phyloP scores from a whole-genome alignment of 2,888 invertebrate species.

The Nesidiocoris tenuis region DNA sequence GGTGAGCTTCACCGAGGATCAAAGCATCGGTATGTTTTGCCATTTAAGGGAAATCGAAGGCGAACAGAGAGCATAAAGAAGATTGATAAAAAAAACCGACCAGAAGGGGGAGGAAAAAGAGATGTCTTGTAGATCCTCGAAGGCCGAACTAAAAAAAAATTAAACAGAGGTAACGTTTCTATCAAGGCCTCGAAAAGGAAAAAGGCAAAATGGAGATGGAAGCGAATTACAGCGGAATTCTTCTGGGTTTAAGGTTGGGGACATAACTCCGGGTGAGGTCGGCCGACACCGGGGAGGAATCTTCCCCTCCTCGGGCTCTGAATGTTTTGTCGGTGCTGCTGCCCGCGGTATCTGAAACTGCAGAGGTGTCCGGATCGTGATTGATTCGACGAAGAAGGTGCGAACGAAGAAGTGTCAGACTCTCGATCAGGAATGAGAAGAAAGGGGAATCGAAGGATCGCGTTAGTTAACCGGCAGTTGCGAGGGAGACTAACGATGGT shows the following conservation, averaged over 20 bases:
- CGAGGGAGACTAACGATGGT: neutral
- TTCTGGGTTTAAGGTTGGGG: conserved; percentile 6
- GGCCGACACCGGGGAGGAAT: neutral
- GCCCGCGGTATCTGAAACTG: neutral
- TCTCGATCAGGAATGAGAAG: conserved; percentile 3
- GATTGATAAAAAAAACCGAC: conserved; percentile 14
- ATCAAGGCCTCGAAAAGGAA: conserved; percentile 22
- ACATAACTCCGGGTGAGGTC: conserved; percentile 18
- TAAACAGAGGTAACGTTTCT: conserved; percentile 39
- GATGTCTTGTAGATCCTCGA: neutral
- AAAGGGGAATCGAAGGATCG: neutral
- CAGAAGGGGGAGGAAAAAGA: neutral
- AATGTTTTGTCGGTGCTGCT: conserved; percentile 6
- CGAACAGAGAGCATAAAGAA: conserved; percentile 22
- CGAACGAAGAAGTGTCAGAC: neutral
- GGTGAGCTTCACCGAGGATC: neutral
- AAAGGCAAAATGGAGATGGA: neutral
- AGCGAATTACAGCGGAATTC: conserved; percentile 34
- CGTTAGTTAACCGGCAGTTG: neutral
- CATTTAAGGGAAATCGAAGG: conserved; percentile 28
- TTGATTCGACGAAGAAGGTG: conserved; percentile 8
- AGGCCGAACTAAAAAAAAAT: neutral
- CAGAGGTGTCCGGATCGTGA: neutral
- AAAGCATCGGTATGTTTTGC: conserved; percentile 3
- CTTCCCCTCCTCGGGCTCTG: neutral